These are phyloP conservation scores for Dryobates pubescens DNA, from an alignment of 2,797 vertebrate genomes.

Conservation along the genomic window DNA sequence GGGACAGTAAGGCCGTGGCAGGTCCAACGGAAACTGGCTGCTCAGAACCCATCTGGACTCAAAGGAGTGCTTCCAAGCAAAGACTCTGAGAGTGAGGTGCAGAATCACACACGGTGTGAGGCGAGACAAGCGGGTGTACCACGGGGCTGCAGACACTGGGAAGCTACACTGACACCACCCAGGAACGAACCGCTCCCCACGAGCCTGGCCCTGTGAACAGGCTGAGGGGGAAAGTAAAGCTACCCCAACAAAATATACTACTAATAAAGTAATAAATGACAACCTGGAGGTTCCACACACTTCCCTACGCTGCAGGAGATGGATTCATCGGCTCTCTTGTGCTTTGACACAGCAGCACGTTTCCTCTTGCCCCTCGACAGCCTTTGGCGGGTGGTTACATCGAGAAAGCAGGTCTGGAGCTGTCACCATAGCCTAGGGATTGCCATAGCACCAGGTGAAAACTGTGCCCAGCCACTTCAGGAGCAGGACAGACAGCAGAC, in stretches of 20 bases:
- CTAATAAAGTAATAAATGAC: background rate
- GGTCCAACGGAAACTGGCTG: slow-evolving; percentile 50
- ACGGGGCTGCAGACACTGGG: slow-evolving; percentile 31
- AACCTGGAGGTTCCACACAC: slow-evolving; percentile 25
- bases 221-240: slow-evolving; percentile 54
- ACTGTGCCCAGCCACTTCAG: slow-evolving; percentile 70
- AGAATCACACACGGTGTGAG: slow-evolving; percentile 72
- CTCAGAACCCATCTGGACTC: background rate
- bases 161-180: slow-evolving; percentile 41
- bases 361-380: slow-evolving; percentile 57
- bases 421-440: slow-evolving; percentile 76
- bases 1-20: slow-evolving; percentile 69
- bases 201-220: slow-evolving; percentile 69
- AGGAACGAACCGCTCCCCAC: slow-evolving; percentile 41
- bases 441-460: slow-evolving; percentile 71
- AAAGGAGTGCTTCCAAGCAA: background rate
- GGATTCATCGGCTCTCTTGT: slow-evolving; percentile 64
- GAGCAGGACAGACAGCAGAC: slow-evolving; percentile 65
- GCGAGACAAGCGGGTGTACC: slow-evolving; percentile 56
- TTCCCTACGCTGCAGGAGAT: slow-evolving; percentile 62
- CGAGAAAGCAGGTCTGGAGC: slow-evolving; percentile 78
- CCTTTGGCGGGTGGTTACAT: slow-evolving; percentile 57
- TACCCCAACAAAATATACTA: slow-evolving; percentile 25
- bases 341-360: slow-evolving; percentile 65
- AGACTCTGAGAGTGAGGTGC: slow-evolving; percentile 4